These are phyloP conservation scores for Cyrtonyx montezumae DNA, from an alignment of 2,113 vertebrate species.

Conservation along the genomic window DNA sequence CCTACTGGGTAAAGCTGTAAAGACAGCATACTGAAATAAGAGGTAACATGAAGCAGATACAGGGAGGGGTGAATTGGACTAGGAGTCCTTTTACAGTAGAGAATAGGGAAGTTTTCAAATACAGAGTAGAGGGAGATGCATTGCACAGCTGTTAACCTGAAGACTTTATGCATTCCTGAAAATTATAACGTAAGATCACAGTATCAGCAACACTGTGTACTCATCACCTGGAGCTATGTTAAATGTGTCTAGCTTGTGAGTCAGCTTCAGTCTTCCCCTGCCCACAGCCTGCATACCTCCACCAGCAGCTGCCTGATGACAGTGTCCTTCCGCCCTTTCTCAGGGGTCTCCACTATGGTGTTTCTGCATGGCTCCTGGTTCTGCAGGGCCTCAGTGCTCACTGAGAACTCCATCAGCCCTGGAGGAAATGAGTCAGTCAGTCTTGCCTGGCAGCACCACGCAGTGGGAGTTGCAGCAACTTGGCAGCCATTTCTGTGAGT, in stretches of 20 bases:
- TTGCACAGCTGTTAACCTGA: neutral
- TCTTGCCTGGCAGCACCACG: rapidly evolving
- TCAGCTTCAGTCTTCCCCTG: neutral
- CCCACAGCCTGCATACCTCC: constrained; percentile 71
- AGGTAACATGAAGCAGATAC: neutral
- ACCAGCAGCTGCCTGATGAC: constrained; percentile 83
- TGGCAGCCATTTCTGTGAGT: neutral
- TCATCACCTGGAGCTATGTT: neutral
- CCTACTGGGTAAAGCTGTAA: neutral
- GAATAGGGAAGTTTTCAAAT: neutral
- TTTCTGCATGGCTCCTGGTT: constrained; percentile 48
- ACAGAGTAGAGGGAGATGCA: neutral
- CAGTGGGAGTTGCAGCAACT: neutral
- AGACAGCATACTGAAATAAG: neutral
- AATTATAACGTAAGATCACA: neutral
- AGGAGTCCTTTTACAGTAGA: neutral
- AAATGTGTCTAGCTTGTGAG: neutral
- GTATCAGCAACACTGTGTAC: rapidly evolving
- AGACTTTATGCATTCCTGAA: neutral
- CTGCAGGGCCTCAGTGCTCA: constrained; percentile 61
- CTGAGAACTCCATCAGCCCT: constrained; percentile 65
- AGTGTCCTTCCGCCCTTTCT: constrained; percentile 79
- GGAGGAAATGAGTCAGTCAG: constrained; percentile 3
- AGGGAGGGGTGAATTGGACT: neutral
- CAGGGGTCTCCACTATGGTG: constrained; percentile 70